Percentiles rank a stretch among this genome's conserved stretches.
phyloP scores from a whole-genome alignment of 2,797 vertebrate genomes.

The Halcyon smyrnensis region DNA sequence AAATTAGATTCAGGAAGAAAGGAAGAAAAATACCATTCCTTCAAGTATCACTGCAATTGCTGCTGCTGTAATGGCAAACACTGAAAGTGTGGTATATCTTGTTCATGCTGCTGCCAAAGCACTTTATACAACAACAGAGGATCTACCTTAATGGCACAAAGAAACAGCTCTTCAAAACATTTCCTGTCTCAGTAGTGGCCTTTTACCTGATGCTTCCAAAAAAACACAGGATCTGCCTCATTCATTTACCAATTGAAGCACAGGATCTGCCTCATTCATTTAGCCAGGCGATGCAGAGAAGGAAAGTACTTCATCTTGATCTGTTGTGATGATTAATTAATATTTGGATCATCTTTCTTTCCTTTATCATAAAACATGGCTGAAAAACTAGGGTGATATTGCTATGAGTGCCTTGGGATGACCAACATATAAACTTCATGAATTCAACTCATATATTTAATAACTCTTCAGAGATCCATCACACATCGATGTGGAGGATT shows the following conservation, averaged over 20 bases:
- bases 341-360: neutral
- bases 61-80: neutral
- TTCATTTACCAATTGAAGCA: neutral
- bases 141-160: constrained; percentile 34
- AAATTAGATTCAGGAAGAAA: constrained; percentile 50
- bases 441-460: constrained; percentile 4
- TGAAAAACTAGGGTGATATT: neutral
- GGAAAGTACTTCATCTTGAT: neutral
- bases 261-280: neutral
- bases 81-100: constrained; percentile 3
- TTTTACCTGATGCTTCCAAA: neutral
- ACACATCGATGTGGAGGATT: neutral
- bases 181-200: neutral
- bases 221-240: neutral
- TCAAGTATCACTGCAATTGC: constrained; percentile 15
- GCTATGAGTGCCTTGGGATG: neutral
- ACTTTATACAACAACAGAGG: neutral
- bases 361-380: neutral
- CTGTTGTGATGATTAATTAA: neutral
- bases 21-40: constrained; percentile 3
- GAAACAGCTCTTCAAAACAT: constrained; percentile 19
- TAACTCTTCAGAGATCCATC: constrained; percentile 9
- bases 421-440: neutral
- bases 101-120: constrained; percentile 31
- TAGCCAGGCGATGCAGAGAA: neutral